Conservation (phyloP, 2,113 vertebrate species). For the Sigmodon hispidus region DNA sequence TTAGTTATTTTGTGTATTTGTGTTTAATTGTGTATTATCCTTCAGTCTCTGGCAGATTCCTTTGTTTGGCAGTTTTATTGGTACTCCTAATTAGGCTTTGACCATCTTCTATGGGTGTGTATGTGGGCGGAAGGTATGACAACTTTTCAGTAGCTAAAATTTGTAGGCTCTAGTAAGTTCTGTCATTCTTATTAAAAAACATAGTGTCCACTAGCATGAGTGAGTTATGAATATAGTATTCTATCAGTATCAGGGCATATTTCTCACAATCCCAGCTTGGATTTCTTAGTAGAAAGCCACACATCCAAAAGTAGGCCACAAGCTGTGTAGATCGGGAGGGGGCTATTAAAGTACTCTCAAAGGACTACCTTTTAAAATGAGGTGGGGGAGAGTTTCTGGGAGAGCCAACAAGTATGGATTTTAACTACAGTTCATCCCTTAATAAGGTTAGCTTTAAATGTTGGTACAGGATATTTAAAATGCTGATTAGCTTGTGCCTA, state of each 20-base stretch:
- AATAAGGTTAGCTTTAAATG: not conserved
- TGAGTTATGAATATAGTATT: not conserved
- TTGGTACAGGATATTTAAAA: not conserved
- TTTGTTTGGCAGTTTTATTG: not conserved
- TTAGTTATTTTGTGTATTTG: no score
- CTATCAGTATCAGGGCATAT: not conserved
- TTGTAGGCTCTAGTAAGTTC: not conserved
- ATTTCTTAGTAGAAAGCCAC: constrained; percentile 1
- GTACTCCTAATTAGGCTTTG: constrained; percentile 15
- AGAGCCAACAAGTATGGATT: not conserved
- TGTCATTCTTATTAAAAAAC: not conserved
- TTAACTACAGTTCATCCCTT: not conserved
- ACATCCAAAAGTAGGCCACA: not conserved
- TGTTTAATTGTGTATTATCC: no score
- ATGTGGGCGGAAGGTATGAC: constrained; percentile 2
- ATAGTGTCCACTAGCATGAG: not conserved
- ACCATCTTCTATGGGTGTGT: not conserved
- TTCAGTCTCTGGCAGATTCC: not conserved
- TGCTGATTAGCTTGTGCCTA: not conserved
- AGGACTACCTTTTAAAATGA: not conserved
- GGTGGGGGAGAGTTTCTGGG: not conserved
- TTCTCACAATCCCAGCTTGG: not conserved
- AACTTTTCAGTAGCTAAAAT: constrained; percentile 44
- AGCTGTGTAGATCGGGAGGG: not conserved
- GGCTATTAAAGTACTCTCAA: not conserved